phyloP scores from a whole-genome alignment of 2,888 invertebrate genomes.

The Cristatella mucedo region DNA sequence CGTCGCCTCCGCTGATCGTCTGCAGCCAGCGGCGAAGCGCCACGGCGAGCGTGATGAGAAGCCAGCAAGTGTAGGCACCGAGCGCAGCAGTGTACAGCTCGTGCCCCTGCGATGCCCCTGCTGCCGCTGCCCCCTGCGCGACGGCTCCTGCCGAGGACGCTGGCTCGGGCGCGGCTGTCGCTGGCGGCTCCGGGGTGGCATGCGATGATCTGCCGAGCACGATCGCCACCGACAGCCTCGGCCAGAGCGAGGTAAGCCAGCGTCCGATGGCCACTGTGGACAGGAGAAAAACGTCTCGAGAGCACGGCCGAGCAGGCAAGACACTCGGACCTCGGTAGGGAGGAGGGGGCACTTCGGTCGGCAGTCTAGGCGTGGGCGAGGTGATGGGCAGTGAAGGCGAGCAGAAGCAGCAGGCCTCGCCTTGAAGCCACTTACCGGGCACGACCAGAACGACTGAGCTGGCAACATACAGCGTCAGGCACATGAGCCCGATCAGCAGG shows the following conservation, averaged over 20 bases:
- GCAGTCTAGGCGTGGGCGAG: too few relatives aligned
- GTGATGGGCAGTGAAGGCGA: too few relatives aligned
- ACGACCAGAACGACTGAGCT: constrained; percentile 70
- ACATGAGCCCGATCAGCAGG: constrained; percentile 56
- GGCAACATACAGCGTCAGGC: constrained; percentile 63
- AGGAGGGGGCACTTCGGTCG: too few relatives aligned
- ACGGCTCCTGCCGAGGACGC: background rate
- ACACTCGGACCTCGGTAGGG: too few relatives aligned
- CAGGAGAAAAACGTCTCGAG: constrained; percentile 10
- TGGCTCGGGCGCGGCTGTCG: background rate
- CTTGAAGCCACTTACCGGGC: constrained; percentile 52
- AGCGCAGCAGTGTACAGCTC: constrained; percentile 89
- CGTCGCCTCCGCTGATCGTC: too few relatives aligned
- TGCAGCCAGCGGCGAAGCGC: constrained; percentile 70
- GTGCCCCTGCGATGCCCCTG: constrained; percentile 58
- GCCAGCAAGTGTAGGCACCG: constrained; percentile 87
- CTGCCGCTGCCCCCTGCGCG: background rate
- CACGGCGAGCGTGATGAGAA: constrained; percentile 63
- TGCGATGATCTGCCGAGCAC: too few relatives aligned
- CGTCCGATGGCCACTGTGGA: constrained; percentile 66
- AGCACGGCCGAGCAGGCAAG: too few relatives aligned
- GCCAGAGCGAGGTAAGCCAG: constrained; percentile 69
- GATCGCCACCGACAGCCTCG: too few relatives aligned
- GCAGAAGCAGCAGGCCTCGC: too few relatives aligned
- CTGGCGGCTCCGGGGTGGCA: too few relatives aligned